A percentile compares a stretch with the other conserved stretches of the same genome.
These are phyloP conservation scores for Bettongia penicillata DNA, from an alignment of 2,113 vertebrate species.

Conservation along the genomic window DNA sequence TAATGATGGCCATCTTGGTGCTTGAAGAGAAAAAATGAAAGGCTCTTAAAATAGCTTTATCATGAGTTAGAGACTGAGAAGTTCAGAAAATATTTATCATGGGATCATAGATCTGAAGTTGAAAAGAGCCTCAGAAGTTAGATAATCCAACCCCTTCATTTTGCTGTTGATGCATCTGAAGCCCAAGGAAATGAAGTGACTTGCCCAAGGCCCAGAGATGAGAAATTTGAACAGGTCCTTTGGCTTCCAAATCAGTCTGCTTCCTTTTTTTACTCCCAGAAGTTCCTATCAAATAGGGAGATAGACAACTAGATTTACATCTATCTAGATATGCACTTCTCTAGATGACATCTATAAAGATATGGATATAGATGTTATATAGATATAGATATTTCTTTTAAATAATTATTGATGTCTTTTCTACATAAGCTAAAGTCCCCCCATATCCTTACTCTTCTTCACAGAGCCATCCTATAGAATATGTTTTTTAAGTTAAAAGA, in stretches of 20 bases:
- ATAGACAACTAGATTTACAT: not conserved
- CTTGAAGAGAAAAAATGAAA: slow-evolving; percentile 50
- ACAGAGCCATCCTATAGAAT: not conserved
- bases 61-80: not conserved
- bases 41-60: slow-evolving; percentile 44
- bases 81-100: slow-evolving; percentile 32
- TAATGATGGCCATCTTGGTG: slow-evolving; percentile 63
- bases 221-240: not conserved
- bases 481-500: not conserved
- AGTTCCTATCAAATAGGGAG: not conserved
- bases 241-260: not conserved
- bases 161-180: not conserved
- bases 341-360: not conserved
- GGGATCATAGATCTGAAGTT: not conserved
- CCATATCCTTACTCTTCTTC: not conserved
- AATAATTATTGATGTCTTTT: not conserved
- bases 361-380: not conserved
- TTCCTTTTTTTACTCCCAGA: not conserved
- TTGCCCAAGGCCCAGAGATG: not conserved
- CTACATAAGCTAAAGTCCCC: not conserved
- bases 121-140: not conserved
- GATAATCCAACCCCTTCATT: not conserved
- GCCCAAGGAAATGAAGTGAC: not conserved
- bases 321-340: not conserved
- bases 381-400: not conserved